Base-by-base conservation (phyloP, 2,888 invertebrate genomes). In the Nycteola revayana region DNA sequence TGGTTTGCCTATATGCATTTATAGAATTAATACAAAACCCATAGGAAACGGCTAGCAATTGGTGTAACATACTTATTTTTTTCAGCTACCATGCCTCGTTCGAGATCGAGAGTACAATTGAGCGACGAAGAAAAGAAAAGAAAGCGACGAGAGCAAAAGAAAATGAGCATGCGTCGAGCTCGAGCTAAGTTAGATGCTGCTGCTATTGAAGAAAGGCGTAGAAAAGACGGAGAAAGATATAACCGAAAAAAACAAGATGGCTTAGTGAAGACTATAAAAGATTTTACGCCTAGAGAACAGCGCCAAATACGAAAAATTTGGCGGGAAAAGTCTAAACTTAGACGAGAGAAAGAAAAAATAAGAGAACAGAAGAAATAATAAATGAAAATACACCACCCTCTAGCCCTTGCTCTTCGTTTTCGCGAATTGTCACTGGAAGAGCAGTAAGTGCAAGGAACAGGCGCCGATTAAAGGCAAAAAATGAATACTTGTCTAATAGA, bases 241-340 rank as follows among this genome's bases (percentile, higher is more conserved):
- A 3, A 17, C 1, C 11, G 1, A 9, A 26, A 9, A 9, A 35
- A 40, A 32, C 14, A 21, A n/a, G 1, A 10, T 3, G 42, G 30
- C 7, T 1, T 1, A n/a, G 14, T 55, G 5, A 53, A 42, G 17
- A 18, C 9, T 6, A 46, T 42, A 4, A 24, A 25, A 3, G 28
- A 38, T 6, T 50, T 51, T 14, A 48, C 32, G 3, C 50, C 28
- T 20, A 21, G 27, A 9, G 10, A 9, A 21, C 36, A 39, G n/a
- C 20, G 2, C 1, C 0, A 18, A 3, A 9, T 36, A 0, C 27
- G 33, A 21, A 22, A 28, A 10, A 7, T 10, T 5, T 39, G 28
- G 40, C 4, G 10, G 4, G 30, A 34, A 9, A 30, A 7, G 7
- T 3, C 21, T 6, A 24, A 9, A 18, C 2, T 1, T 1, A 21